phyloP scores from a whole-genome alignment of 2,888 invertebrate species.

The Seladonia tumulorum region DNA sequence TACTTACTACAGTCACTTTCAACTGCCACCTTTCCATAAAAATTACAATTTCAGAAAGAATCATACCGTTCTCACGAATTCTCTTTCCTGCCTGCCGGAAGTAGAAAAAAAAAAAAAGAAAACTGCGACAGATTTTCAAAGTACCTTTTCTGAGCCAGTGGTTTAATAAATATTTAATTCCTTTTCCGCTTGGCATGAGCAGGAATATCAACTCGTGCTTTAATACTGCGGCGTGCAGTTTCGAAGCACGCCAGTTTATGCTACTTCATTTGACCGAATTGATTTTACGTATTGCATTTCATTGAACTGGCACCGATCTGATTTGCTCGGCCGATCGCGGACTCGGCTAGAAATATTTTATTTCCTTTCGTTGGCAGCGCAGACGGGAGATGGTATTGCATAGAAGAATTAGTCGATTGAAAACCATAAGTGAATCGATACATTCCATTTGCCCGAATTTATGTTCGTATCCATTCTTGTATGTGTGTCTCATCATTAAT shows the following conservation, averaged over 20 bases:
- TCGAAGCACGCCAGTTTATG: background rate
- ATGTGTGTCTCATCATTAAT: too few relatives aligned
- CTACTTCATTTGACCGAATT: background rate
- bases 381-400: background rate
- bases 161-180: slow-evolving; percentile 1
- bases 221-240: background rate
- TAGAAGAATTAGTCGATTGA: background rate
- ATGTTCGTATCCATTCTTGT: background rate
- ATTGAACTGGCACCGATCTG: background rate
- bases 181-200: background rate
- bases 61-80: background rate
- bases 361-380: background rate
- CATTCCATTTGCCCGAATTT: background rate
- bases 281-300: background rate
- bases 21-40: background rate
- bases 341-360: background rate
- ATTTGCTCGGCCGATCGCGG: background rate
- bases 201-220: background rate
- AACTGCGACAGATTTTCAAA: background rate
- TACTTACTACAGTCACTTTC: background rate
- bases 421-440: background rate
- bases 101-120: background rate
- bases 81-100: background rate
- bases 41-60: background rate
- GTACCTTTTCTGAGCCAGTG: background rate